A percentile compares a stretch with the other conserved stretches of the same genome.
Conservation (phyloP, 2,113 vertebrate genomes). For the Mus pahari region DNA sequence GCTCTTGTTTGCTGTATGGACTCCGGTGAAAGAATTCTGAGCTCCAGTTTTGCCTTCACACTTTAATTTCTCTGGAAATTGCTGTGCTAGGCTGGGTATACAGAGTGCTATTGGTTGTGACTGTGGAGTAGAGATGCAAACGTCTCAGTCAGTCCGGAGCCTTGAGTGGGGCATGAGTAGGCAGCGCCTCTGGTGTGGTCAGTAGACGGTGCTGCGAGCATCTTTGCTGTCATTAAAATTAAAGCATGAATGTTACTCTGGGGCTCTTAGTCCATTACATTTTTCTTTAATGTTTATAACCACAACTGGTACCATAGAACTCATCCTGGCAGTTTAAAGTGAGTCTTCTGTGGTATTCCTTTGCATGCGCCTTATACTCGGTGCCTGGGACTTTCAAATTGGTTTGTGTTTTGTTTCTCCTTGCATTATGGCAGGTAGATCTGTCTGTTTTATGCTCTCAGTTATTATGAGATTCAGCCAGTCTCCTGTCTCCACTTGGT, state of each 20-base stretch:
- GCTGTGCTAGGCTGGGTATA: neutral
- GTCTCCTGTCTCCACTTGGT: neutral
- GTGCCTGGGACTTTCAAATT: neutral
- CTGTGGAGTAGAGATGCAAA: neutral
- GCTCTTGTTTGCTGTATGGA: neutral
- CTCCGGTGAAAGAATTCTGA: neutral
- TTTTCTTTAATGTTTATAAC: neutral
- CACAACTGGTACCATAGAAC: neutral
- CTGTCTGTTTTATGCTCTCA: conserved; percentile 6
- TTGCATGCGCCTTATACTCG: neutral
- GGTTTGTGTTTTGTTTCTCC: conserved; percentile 3
- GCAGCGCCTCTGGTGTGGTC: fast-evolving
- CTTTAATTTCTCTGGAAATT: neutral
- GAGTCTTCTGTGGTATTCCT: neutral
- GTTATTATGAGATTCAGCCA: neutral
- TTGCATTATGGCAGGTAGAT: neutral
- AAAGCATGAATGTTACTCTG: neutral
- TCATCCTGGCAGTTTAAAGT: neutral
- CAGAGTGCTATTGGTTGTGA: neutral
- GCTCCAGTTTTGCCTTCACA: neutral
- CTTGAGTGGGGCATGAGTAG: neutral
- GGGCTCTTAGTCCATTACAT: neutral
- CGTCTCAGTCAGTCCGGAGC: neutral
- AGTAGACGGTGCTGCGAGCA: neutral
- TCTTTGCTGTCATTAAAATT: neutral